Evolutionary conservation across 2,888 invertebrate species (phyloP), one percentile per base, ranked within the genome.

Genomic region (Psylliodes chrysocephalus): DNA sequence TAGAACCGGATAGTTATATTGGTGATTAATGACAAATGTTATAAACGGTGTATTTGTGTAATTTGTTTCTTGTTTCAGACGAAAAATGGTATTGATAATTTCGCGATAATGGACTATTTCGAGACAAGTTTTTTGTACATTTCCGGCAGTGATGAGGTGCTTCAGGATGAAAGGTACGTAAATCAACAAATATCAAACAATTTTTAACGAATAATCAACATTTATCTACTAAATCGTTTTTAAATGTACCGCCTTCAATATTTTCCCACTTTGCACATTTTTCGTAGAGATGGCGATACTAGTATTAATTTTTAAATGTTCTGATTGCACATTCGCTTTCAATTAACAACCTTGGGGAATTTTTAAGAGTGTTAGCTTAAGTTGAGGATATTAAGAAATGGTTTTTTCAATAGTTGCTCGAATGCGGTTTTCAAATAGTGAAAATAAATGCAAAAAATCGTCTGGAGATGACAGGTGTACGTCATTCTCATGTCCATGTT

Each of bases 401-500:
- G 6, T 4, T 22, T 22, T 22, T 6, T 22, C 6, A 22, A 22
- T 22, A n/a, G n/a, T 22, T 22, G 22, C 6, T 2, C 22, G 22
- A 22, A 4, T 22, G 22, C 6, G 6, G 6, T 22, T 22, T 4
- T 22, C 22, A 12, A 51, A 19, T 15, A 15, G 19, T 33, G 2
- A 46, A 17, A 22, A 35, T 54, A 22, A 18, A 35, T 38, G 15
- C 5, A 18, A 42, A 54, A 52, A 54, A 18, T 54, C 25, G 42
- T 8, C 17, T 49, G 30, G 17, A 12, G 63, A 73, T 82, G 82
- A 82, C 82, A 83, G 83, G 82, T 82, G 82, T 57, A 57, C 47
- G 56, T 57, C 56, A 57, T 30, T 57, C 46, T 47, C 80, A 81
- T 78, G 78, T 80, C 79, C 77, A 80, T 79, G 81, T 81, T 81